Conservation (phyloP, 2,888 invertebrate genomes). For the Calameuta idolon region DNA sequence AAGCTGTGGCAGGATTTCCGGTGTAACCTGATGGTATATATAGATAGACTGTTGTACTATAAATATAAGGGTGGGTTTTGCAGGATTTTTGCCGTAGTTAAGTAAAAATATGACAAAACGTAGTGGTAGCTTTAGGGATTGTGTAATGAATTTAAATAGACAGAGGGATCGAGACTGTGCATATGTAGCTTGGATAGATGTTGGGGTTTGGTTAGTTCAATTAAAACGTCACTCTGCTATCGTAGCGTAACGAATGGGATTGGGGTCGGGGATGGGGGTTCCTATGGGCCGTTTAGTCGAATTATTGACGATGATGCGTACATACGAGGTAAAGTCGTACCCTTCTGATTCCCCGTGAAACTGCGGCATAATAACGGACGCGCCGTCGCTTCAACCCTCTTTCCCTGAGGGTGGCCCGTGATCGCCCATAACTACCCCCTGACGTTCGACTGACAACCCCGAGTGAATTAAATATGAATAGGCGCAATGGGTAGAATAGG, state of each 20-base stretch:
- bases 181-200: not conserved
- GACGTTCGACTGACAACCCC: slow-evolving; percentile 36
- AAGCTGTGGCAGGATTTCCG: too few species aligned
- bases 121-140: too few species aligned
- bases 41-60: too few species aligned
- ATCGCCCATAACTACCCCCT: slow-evolving; percentile 27
- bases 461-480: slow-evolving; percentile 50
- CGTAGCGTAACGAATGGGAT: slow-evolving; percentile 41
- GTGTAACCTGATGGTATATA: too few species aligned
- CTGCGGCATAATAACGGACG: slow-evolving; percentile 36
- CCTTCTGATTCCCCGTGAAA: slow-evolving; percentile 32
- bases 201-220: slow-evolving; percentile 25
- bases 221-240: slow-evolving; percentile 37
- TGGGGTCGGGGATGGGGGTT: slow-evolving; percentile 31
- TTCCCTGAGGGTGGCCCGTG: slow-evolving; percentile 11
- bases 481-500: slow-evolving; percentile 25
- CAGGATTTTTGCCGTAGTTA: too few species aligned
- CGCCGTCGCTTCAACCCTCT: slow-evolving; percentile 23
- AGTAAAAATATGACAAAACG: too few species aligned
- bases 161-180: not conserved
- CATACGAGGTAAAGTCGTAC: slow-evolving; percentile 16
- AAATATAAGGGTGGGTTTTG: too few species aligned
- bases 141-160: slow-evolving; percentile 2
- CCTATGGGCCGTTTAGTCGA: slow-evolving; percentile 35
- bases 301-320: slow-evolving; percentile 52